Conservation (phyloP, 2,113 vertebrate species). For the Callipepla squamata region DNA sequence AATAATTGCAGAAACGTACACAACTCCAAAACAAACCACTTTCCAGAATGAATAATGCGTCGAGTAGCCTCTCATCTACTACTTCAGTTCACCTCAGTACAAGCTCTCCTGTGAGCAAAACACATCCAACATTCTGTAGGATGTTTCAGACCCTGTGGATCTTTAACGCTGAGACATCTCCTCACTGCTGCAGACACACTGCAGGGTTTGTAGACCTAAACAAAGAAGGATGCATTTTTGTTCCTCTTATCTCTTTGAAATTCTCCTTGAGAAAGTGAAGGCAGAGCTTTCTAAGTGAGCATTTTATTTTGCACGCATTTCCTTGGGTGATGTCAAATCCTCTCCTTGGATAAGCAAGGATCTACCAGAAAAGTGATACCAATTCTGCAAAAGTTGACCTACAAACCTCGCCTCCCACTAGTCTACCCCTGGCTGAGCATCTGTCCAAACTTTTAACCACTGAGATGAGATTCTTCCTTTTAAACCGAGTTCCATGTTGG, state of each 20-base stretch:
- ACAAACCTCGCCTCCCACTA: background rate
- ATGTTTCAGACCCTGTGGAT: background rate
- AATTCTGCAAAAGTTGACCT: background rate
- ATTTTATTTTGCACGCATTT: background rate
- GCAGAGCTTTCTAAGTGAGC: background rate
- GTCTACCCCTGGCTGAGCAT: background rate
- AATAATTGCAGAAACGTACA: constrained; percentile 51
- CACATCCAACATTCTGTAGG: accelerated
- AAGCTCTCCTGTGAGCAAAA: constrained; percentile 1
- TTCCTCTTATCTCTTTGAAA: background rate
- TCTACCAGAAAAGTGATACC: background rate
- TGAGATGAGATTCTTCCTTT: background rate
- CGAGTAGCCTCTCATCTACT: constrained; percentile 49
- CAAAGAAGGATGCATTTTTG: background rate
- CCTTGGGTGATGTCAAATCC: background rate
- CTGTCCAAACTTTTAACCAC: background rate
- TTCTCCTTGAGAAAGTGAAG: background rate
- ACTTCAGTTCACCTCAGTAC: constrained; percentile 19
- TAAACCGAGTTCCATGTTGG: background rate
- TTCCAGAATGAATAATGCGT: constrained; percentile 15
- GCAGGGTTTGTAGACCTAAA: background rate
- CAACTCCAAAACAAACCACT: constrained; percentile 62
- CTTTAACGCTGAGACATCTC: background rate
- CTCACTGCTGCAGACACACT: background rate
- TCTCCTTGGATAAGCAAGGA: background rate